phyloP scores from a whole-genome alignment of 2,888 invertebrate species.

The Melanophora roralis region DNA sequence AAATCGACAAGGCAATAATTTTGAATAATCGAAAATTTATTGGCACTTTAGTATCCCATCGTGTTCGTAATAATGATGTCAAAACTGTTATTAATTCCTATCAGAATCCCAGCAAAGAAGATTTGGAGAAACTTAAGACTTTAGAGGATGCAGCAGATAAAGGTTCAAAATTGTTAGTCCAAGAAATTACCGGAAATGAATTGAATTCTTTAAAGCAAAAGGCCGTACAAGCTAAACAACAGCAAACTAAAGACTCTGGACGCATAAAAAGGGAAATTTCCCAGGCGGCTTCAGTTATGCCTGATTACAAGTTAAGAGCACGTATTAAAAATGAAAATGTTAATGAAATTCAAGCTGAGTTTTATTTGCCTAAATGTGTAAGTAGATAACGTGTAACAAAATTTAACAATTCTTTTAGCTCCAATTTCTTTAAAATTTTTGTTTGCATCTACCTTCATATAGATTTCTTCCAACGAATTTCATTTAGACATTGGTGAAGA shows the following conservation, averaged over 20 bases:
- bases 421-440: background rate
- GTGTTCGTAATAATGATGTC: constrained; percentile 84
- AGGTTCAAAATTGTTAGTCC: constrained; percentile 77
- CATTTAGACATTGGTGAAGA: constrained; percentile 86
- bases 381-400: constrained; percentile 48
- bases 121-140: constrained; percentile 64
- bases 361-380: constrained; percentile 76
- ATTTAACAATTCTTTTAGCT: background rate
- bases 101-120: constrained; percentile 65
- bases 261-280: constrained; percentile 68
- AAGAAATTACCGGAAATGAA: constrained; percentile 78
- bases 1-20: constrained; percentile 82
- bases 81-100: constrained; percentile 76
- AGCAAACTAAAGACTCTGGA: constrained; percentile 46
- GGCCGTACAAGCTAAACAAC: constrained; percentile 65
- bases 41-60: constrained; percentile 85
- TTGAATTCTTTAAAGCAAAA: constrained; percentile 63
- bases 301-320: constrained; percentile 80
- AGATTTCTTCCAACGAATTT: constrained; percentile 82
- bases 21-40: constrained; percentile 86
- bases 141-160: constrained; percentile 42
- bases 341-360: constrained; percentile 74
- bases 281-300: constrained; percentile 74
- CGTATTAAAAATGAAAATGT: constrained; percentile 77
- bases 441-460: too few relatives aligned